Conservation (phyloP, 2,888 invertebrate genomes). For the Acleris cristana region DNA sequence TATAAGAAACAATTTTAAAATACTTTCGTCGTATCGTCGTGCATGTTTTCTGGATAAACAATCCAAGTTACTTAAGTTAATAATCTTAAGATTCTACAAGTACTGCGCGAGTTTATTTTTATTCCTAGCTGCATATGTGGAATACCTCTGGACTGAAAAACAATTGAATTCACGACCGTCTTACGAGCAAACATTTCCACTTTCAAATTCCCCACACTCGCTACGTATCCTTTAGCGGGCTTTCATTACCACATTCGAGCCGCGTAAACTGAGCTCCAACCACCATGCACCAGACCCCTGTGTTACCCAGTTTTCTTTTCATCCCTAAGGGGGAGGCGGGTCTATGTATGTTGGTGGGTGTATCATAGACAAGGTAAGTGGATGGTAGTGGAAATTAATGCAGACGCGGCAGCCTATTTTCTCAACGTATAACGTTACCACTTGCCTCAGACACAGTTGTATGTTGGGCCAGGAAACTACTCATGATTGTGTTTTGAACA, state of each 20-base stretch:
- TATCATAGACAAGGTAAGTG: slow-evolving; percentile 42
- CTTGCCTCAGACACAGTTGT: slow-evolving; percentile 44
- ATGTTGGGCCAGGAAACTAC: slow-evolving; percentile 41
- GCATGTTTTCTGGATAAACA: no score
- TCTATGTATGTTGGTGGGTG: slow-evolving; percentile 21
- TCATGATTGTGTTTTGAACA: not conserved
- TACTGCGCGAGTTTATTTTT: not conserved
- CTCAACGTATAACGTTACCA: slow-evolving; percentile 55
- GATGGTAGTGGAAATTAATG: slow-evolving; percentile 59
- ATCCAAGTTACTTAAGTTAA: no score
- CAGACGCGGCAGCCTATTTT: slow-evolving; percentile 60
- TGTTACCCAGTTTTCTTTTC: not conserved
- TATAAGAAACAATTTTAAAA: no score
- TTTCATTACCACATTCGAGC: slow-evolving; percentile 28
- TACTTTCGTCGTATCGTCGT: no score
- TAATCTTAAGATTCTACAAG: no score
- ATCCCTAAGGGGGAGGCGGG: slow-evolving; percentile 5
- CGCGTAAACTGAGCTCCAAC: slow-evolving; percentile 7
- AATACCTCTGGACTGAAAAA: not conserved
- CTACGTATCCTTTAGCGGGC: slow-evolving; percentile 12
- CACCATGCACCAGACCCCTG: slow-evolving; percentile 6
- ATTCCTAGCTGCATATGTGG: not conserved
- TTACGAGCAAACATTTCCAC: slow-evolving; percentile 5
- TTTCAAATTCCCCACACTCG: slow-evolving; percentile 23
- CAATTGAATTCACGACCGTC: slow-evolving; percentile 11